Base-by-base conservation (phyloP, 1,140 invertebrate species). In the Maniola jurtina region DNA sequence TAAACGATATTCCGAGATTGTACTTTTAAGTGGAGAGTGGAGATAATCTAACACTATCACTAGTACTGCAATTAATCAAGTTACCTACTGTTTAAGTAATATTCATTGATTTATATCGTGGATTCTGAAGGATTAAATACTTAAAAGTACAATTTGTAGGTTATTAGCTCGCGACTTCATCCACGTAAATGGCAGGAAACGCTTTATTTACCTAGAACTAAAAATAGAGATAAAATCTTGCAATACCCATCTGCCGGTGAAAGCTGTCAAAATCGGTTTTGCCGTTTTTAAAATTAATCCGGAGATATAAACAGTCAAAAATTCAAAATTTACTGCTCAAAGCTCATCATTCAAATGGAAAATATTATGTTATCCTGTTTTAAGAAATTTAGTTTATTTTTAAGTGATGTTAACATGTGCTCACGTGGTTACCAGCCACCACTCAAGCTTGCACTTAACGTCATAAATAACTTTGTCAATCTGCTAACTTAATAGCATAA, bases 401-500 rank as follows among this genome's bases (percentile, higher is more conserved):
- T 50, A 50, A 50, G 15, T 16, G 16, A 50, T 16, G 48, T 50
- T 34, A 34, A 55, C 52, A 55, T 34, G 48, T 5, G 52, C 52
- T 55, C 52, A 55, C 52, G 33, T 55, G 52, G 11, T 55, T 25
- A 34, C 48, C 48, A 11, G 74, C 71, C 73, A 75, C 76, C 75
- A 77, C 79, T 81, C 75, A 38, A 82, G 63, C 58, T 58, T 64
- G 60, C 74, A 75, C 79, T 85, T 76, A 81, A 83, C 76, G 73
- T 85, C 82, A 86, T 88, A 86, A 88, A 88, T 86, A 88, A 86
- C 81, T 88, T 89, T 88, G 87, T 89, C 85, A 89, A 86, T 89
- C 85, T 81, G 83, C 85, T 86, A 86, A 89, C 86, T 89, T 89
- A 86, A 86, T 84, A 80, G 83, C 77, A 84, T 83, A 88, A 88